phyloP scores from a whole-genome alignment of 2,113 vertebrate species.

The Entelurus aequoreus region DNA sequence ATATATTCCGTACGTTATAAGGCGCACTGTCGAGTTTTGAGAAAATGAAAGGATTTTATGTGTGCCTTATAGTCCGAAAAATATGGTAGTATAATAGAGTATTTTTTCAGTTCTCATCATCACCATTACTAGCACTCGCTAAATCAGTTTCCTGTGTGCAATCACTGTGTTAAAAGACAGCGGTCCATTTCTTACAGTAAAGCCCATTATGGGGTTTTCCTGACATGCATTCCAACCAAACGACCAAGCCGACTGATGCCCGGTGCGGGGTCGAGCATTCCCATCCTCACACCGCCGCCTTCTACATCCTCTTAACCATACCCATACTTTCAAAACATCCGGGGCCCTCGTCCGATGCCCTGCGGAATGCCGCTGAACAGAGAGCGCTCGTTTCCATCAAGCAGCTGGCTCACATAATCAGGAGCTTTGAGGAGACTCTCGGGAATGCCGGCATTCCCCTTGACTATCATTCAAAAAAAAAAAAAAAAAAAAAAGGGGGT shows the following conservation, averaged over 20 bases:
- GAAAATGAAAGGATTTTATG: too few relatives aligned
- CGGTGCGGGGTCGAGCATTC: constrained; percentile 33
- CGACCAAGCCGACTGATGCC: constrained; percentile 55
- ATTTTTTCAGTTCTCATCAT: too few relatives aligned
- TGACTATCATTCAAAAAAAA: constrained; percentile 51
- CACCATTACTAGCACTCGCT: too few relatives aligned
- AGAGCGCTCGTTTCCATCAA: constrained; percentile 7
- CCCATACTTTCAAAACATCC: constrained; percentile 52
- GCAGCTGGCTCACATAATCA: constrained; percentile 65
- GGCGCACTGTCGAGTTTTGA: too few relatives aligned
- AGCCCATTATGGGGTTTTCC: constrained; percentile 56
- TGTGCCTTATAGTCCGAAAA: too few relatives aligned
- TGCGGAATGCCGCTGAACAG: constrained; percentile 18
- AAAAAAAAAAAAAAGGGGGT: constrained; percentile 10
- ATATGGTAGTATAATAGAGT: too few relatives aligned
- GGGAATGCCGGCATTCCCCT: constrained; percentile 50
- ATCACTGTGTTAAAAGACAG: background rate
- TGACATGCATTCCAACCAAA: constrained; percentile 64
- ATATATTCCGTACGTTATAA: too few relatives aligned
- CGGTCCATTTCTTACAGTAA: constrained; percentile 34
- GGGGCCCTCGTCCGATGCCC: constrained; percentile 33
- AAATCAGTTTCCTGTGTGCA: too few relatives aligned
- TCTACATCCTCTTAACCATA: constrained; percentile 37
- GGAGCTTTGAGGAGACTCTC: constrained; percentile 56
- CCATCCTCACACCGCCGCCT: constrained; percentile 41